phyloP scores from a whole-genome alignment of 2,888 invertebrate species.

The Tenthredo livida region DNA sequence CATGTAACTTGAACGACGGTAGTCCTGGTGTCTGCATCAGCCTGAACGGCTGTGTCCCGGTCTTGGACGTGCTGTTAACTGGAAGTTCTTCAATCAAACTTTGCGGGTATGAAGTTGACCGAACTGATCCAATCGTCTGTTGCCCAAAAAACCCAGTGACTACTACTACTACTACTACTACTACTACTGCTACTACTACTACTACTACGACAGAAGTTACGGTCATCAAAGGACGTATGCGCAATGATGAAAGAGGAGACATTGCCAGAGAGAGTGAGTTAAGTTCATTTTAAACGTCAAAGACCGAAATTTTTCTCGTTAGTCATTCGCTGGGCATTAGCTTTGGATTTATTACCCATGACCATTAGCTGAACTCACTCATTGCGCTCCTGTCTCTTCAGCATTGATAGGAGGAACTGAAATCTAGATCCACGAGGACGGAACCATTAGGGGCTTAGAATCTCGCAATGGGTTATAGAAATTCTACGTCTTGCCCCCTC shows the following conservation, averaged over 20 bases:
- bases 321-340: background rate
- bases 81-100: conserved; percentile 61
- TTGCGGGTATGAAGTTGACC: conserved; percentile 63
- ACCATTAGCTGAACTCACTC: background rate
- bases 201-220: background rate
- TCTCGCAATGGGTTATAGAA: background rate
- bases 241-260: conserved; percentile 23
- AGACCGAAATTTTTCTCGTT: background rate
- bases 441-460: background rate
- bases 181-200: too few species aligned
- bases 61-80: conserved; percentile 63
- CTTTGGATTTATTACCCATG: background rate
- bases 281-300: background rate
- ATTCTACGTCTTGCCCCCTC: background rate
- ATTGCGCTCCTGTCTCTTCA: background rate
- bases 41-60: conserved; percentile 61
- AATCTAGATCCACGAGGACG: conserved; percentile 13
- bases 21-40: conserved; percentile 64
- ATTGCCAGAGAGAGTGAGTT: conserved; percentile 65
- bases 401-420: background rate
- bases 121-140: conserved; percentile 67
- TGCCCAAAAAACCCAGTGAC: conserved; percentile 64
- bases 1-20: conserved; percentile 57
- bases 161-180: background rate
- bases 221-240: background rate